phyloP scores from a whole-genome alignment of 2,888 invertebrate genomes.

The Philaethria dido region DNA sequence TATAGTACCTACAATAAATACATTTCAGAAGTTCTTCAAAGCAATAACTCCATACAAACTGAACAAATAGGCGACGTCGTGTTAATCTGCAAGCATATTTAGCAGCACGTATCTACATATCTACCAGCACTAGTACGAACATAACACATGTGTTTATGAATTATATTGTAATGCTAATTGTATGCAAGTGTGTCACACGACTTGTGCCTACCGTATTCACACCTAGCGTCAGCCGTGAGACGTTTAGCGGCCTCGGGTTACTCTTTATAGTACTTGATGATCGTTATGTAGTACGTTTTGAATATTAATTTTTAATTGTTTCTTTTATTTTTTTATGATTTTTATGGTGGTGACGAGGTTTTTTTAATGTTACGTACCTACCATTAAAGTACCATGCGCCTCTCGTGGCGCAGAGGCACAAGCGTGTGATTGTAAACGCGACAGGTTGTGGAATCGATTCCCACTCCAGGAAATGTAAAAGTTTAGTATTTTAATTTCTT shows the following conservation, averaged over 20 bases:
- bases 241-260: slow-evolving; percentile 43
- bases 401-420: no score
- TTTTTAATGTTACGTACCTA: no score
- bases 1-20: neutral
- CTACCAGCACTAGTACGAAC: no score
- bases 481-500: no score
- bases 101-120: slow-evolving; percentile 22
- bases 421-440: no score
- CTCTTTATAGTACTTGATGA: slow-evolving; percentile 17
- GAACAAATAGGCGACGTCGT: slow-evolving; percentile 9
- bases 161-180: slow-evolving; percentile 46
- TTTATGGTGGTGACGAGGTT: neutral
- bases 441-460: no score
- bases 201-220: slow-evolving; percentile 47
- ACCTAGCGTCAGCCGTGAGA: slow-evolving; percentile 46
- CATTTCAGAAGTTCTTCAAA: neutral
- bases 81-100: slow-evolving; percentile 15
- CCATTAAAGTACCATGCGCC: no score
- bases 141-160: slow-evolving; percentile 22
- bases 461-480: no score
- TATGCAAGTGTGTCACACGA: slow-evolving; percentile 46
- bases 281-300: slow-evolving; percentile 7
- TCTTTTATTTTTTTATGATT: neutral
- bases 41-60: neutral
- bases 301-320: slow-evolving; percentile 17